Conservation (phyloP, 2,888 invertebrate genomes). For the Eristalinus aeneus region DNA sequence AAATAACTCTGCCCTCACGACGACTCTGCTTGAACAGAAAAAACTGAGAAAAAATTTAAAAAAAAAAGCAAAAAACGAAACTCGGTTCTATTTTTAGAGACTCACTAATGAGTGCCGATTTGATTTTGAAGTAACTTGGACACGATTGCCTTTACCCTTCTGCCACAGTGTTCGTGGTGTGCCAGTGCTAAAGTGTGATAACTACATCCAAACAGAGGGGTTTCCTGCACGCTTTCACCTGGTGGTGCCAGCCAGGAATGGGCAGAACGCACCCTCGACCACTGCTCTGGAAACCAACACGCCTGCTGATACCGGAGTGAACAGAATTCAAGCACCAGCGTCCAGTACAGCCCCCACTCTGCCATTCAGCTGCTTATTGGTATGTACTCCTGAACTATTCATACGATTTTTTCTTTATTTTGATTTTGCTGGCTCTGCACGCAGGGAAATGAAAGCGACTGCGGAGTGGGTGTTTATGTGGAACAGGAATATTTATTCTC, state of each 20-base stretch:
- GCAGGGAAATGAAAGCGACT: neutral
- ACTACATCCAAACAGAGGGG: constrained; percentile 21
- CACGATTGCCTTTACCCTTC: constrained; percentile 12
- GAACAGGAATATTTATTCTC: neutral
- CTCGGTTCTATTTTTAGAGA: constrained; percentile 65
- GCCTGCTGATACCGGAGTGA: constrained; percentile 29
- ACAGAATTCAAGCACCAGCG: constrained; percentile 10
- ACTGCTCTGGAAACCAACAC: constrained; percentile 29
- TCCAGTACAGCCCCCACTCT: constrained; percentile 1
- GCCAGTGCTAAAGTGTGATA: constrained; percentile 46
- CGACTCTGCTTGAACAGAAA: neutral
- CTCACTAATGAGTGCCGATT: constrained; percentile 62
- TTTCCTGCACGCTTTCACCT: constrained; percentile 45
- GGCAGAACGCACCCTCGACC: constrained; percentile 50
- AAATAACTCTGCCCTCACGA: neutral
- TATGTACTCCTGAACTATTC: constrained; percentile 7
- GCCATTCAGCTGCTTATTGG: constrained; percentile 35
- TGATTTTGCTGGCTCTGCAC: neutral
- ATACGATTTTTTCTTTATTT: constrained; percentile 7
- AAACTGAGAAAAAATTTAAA: neutral
- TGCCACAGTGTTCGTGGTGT: constrained; percentile 24
- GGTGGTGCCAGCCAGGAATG: constrained; percentile 39
- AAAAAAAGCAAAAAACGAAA: constrained; percentile 1
- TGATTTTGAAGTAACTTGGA: constrained; percentile 48
- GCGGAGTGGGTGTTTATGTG: constrained; percentile 33